Percentiles rank a stretch among this genome's conserved stretches.
Conservation (phyloP, 30 jellyfish, hydroid and myxozoan species). For the Cassiopea andromeda region DNA sequence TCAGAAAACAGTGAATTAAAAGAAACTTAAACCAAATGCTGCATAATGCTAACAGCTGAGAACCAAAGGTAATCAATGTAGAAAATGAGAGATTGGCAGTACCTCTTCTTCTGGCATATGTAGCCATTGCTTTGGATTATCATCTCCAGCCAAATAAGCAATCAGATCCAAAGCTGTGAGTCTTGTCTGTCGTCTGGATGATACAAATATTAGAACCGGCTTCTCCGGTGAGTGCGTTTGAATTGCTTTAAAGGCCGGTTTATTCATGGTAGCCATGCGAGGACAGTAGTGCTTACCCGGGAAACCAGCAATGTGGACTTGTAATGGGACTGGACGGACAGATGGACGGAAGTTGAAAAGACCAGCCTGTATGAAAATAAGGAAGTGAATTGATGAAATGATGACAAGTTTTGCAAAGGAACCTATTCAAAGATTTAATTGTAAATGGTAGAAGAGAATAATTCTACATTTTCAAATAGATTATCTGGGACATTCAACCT, state of each 20-base stretch:
- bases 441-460: no score
- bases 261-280: constrained; percentile 99
- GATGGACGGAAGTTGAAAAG: constrained; percentile 99
- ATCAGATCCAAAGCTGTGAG: constrained; percentile 96
- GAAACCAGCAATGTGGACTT: constrained; percentile 98
- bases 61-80: no score
- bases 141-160: constrained; percentile 92
- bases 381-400: background rate
- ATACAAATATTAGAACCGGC: constrained; percentile 95
- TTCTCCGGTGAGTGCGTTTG: constrained; percentile 97
- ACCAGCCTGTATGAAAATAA: constrained; percentile 80
- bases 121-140: constrained; percentile 98
- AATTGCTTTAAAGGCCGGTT: constrained; percentile 95
- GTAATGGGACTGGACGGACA: constrained; percentile 99
- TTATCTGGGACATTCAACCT: no score
- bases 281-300: constrained; percentile 99
- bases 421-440: no score
- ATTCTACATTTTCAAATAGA: no score
- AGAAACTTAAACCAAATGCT: no score
- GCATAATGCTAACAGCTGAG: no score
- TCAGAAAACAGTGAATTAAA: no score
- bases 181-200: constrained; percentile 99
- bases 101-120: constrained; percentile 95
- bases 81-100: no score
- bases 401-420: no score